Percentiles rank a stretch among this genome's conserved stretches.
Conservation (phyloP, 2,113 vertebrate genomes). For the Cephalopterus ornatus region DNA sequence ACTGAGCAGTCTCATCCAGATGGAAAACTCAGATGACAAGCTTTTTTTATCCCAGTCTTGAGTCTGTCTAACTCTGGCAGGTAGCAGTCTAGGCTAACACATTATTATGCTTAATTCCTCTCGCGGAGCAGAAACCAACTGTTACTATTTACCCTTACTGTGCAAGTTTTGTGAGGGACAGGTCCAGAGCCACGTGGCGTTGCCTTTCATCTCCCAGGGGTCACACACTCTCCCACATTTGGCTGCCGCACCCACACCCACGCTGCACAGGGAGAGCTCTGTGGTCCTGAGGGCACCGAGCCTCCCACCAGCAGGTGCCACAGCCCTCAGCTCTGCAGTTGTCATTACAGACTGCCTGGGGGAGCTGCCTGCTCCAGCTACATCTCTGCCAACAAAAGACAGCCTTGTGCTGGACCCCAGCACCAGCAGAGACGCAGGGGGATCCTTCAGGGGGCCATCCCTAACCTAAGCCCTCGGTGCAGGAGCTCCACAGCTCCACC, state of each 20-base stretch:
- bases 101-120: conserved; percentile 57
- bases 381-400: neutral
- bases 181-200: neutral
- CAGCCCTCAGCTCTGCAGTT: fast-evolving
- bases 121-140: conserved; percentile 1
- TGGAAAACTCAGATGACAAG: conserved; percentile 44
- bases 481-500: neutral
- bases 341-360: neutral
- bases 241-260: fast-evolving
- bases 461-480: neutral
- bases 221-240: neutral
- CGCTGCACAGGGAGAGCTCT: neutral
- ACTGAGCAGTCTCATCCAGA: conserved; percentile 53
- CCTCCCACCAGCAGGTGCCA: neutral
- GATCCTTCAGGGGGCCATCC: neutral
- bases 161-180: neutral
- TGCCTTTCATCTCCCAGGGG: neutral
- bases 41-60: conserved; percentile 58
- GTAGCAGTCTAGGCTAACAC: conserved; percentile 55
- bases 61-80: conserved; percentile 46
- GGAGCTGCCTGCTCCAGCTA: neutral
- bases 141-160: neutral
- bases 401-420: neutral
- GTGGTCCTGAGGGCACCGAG: fast-evolving
- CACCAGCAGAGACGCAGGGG: fast-evolving